Base-by-base conservation (phyloP, 2,888 invertebrate species). In the Therioaphis trifolii region DNA sequence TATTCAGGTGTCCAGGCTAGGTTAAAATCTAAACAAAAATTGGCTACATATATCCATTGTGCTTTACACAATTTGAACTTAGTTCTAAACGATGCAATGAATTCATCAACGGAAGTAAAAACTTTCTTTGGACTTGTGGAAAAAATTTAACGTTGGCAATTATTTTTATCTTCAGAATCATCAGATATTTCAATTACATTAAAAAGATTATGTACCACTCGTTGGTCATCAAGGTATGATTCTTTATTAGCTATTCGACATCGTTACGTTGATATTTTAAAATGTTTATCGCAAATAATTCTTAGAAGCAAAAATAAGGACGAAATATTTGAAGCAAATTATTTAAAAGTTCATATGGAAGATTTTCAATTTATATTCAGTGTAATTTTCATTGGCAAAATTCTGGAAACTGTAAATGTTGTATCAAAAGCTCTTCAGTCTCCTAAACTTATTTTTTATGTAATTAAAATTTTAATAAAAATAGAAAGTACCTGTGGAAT, bases 341-440 rank as follows among this genome's bases (percentile, higher is more conserved):
- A 27, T 49, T 71, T 71, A 49, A 27, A 49, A 71, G 7, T 18
- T 71, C 3, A 27, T 49, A 24, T 43, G 24, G 27, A 49, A 72
- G 4, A 71, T 52, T 71, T 71, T 52, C 71, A 71, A 52, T 49
- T 71, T 29, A 49, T 52, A 52, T 49, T 49, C 11, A 71, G 18
- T 49, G 29, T 52, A 52, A 29, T 52, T 72, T 52, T 49, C 27
- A 29, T 71, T 49, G 3, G 27, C 4, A 71, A 49, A 49, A 71
- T 71, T 49, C 46, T 71, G 46, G 27, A 49, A 71, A 71, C 71
- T 71, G 49, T 52, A 55, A 72, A 72, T 72, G 1, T 72, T 72
- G 72, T 55, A 52, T 55, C 29, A 35, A 5, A 49, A 49, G 3
- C 18, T 49, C 49, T 49, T 49, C 49, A 49, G n/a, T n/a, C n/a